phyloP scores from a whole-genome alignment of 1,140 invertebrate genomes.

The Drosophila saltans region DNA sequence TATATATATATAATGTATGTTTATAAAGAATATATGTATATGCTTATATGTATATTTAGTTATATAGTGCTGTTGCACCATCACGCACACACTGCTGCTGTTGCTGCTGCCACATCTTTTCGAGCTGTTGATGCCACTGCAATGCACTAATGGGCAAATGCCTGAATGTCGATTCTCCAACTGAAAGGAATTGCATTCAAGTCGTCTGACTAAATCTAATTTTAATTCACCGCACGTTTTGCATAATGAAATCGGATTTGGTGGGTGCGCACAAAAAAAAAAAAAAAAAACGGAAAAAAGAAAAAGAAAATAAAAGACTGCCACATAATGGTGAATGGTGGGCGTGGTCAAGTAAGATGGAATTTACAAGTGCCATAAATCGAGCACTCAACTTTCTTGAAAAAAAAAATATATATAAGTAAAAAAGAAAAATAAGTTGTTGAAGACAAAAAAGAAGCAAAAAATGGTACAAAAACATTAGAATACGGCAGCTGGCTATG shows the following conservation, averaged over 20 bases:
- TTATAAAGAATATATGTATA: slow-evolving; percentile 23
- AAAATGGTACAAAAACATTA: background rate
- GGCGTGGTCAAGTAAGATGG: slow-evolving; percentile 19
- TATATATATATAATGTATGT: slow-evolving; percentile 15
- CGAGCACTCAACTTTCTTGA: slow-evolving; percentile 46
- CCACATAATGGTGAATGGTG: slow-evolving; percentile 6
- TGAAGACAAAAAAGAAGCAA: background rate
- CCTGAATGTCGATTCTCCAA: slow-evolving; percentile 16
- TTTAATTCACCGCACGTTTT: slow-evolving; percentile 76
- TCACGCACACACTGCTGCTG: slow-evolving; percentile 5
- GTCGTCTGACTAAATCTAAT: slow-evolving; percentile 59
- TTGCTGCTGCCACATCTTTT: background rate
- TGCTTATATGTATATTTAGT: slow-evolving; percentile 43
- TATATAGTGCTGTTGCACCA: slow-evolving; percentile 21
- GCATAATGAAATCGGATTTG: slow-evolving; percentile 79
- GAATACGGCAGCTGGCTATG: slow-evolving; percentile 33
- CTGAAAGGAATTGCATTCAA: slow-evolving; percentile 52
- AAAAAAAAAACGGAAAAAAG: background rate
- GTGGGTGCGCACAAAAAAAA: slow-evolving; percentile 33
- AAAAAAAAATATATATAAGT: background rate
- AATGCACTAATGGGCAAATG: slow-evolving; percentile 53
- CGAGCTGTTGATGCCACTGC: slow-evolving; percentile 26
- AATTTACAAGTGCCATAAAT: slow-evolving; percentile 46
- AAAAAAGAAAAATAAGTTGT: background rate
- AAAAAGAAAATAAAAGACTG: slow-evolving; percentile 16